Evolutionary conservation across 2,888 invertebrate species (phyloP).

Genomic region (Macrophya alboannulata): DNA sequence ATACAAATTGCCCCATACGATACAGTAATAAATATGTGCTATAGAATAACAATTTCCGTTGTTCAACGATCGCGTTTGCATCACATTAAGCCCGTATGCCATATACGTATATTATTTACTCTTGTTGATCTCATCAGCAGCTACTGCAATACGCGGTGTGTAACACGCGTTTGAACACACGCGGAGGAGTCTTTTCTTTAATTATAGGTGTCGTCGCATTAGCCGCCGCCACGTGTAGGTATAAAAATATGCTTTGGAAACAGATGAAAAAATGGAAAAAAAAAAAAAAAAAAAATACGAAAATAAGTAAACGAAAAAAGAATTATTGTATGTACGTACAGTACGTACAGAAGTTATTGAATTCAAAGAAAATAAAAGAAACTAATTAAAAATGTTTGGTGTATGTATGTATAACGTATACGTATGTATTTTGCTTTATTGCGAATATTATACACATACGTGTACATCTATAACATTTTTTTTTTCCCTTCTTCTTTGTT

Average conservation of each 20-base stretch:
- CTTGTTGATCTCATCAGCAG: neutral
- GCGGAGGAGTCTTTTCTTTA: neutral
- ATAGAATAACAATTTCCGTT: neutral
- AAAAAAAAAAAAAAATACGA: neutral
- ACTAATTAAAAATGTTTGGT: neutral
- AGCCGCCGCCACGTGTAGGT: neutral
- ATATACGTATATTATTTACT: neutral
- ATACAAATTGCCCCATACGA: too few species aligned
- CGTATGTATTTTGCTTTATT: neutral
- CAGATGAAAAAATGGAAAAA: neutral
- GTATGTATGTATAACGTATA: too few species aligned
- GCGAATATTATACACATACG: conserved; percentile 4
- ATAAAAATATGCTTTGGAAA: neutral
- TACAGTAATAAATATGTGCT: neutral
- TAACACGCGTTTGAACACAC: neutral
- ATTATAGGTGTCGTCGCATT: neutral
- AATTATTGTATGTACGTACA: neutral
- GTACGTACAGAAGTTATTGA: neutral
- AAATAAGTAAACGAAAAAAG: neutral
- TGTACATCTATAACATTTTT: neutral
- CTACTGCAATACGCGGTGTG: neutral
- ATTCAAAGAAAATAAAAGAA: neutral
- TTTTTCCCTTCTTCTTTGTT: neutral
- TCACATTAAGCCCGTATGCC: neutral
- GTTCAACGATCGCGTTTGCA: neutral